Evolutionary conservation across 2,888 invertebrate species (phyloP).

Genomic region (Merodon equestris): DNA sequence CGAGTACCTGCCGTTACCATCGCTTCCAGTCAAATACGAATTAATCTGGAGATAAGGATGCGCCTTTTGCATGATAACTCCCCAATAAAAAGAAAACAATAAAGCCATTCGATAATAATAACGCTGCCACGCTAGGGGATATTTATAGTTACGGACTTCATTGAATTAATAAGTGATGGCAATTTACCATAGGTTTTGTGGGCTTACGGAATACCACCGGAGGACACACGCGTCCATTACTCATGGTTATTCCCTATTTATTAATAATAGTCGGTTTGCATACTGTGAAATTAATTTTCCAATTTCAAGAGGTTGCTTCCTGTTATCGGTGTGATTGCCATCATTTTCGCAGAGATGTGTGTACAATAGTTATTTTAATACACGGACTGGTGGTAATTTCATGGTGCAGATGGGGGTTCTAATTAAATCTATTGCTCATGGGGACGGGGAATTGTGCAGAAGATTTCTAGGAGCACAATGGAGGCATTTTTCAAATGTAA

Average conservation of each 20-base stretch:
- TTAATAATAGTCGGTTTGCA: conserved; percentile 1
- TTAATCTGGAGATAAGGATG: conserved; percentile 49
- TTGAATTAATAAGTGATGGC: conserved; percentile 28
- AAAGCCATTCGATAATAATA: conserved; percentile 29
- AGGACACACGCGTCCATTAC: not conserved
- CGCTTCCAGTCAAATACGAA: not conserved
- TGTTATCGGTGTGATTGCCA: too few relatives aligned
- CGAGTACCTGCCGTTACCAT: not conserved
- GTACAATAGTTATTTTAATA: too few relatives aligned
- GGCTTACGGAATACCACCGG: not conserved
- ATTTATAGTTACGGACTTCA: not conserved
- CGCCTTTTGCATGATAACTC: conserved; percentile 35
- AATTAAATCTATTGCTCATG: too few relatives aligned
- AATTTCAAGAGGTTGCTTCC: conserved; percentile 2
- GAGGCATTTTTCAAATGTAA: too few relatives aligned
- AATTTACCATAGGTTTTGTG: conserved; percentile 14
- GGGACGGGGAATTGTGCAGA: too few relatives aligned
- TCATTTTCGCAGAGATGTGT: too few relatives aligned
- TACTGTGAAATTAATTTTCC: conserved; percentile 29
- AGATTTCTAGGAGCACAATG: too few relatives aligned
- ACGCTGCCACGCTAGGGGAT: conserved; percentile 6
- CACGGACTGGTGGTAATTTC: too few relatives aligned
- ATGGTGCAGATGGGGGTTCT: too few relatives aligned
- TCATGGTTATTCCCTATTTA: conserved; percentile 10
- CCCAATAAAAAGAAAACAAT: conserved; percentile 18